A percentile compares a stretch with the other conserved stretches of the same genome.
Evolutionary conservation across 2,888 invertebrate species (phyloP).

Genomic region (Tuta absoluta): DNA sequence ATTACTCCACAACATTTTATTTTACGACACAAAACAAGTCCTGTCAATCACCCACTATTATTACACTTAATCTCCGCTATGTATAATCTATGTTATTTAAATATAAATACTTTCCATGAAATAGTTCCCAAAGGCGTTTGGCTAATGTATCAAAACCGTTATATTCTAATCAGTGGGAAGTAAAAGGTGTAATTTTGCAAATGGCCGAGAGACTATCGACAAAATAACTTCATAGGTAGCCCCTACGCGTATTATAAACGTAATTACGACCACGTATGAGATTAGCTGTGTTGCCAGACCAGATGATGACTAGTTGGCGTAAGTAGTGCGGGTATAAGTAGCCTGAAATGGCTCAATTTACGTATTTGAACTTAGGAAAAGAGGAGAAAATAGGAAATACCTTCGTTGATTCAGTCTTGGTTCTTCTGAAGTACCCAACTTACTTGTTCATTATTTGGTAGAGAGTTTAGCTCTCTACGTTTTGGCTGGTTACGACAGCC

Average conservation of each 20-base stretch:
- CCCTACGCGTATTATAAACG: constrained; percentile 41
- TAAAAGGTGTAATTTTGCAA: constrained; percentile 70
- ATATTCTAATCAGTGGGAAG: constrained; percentile 57
- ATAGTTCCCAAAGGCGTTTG: constrained; percentile 60
- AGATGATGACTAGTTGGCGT: not conserved
- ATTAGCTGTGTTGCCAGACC: not conserved
- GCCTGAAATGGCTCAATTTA: constrained; percentile 4
- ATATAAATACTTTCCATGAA: constrained; percentile 49
- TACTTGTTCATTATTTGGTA: too few relatives aligned
- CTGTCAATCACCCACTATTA: constrained; percentile 54
- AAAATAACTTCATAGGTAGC: constrained; percentile 59
- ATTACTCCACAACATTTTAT: constrained; percentile 5
- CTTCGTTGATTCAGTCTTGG: too few relatives aligned
- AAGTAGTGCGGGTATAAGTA: not conserved
- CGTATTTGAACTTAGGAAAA: not conserved
- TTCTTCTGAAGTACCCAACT: too few relatives aligned
- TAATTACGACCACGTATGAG: constrained; percentile 45
- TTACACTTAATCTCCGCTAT: constrained; percentile 45
- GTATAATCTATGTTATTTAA: constrained; percentile 54
- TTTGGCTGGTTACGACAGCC: too few relatives aligned
- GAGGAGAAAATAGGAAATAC: too few relatives aligned
- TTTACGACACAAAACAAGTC: constrained; percentile 12
- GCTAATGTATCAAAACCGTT: constrained; percentile 60
- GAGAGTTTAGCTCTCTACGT: too few relatives aligned
- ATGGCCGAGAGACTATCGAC: constrained; percentile 50